Evolutionary conservation across 1,140 invertebrate species (phyloP).

Genomic region (Penaeus vannamei): DNA sequence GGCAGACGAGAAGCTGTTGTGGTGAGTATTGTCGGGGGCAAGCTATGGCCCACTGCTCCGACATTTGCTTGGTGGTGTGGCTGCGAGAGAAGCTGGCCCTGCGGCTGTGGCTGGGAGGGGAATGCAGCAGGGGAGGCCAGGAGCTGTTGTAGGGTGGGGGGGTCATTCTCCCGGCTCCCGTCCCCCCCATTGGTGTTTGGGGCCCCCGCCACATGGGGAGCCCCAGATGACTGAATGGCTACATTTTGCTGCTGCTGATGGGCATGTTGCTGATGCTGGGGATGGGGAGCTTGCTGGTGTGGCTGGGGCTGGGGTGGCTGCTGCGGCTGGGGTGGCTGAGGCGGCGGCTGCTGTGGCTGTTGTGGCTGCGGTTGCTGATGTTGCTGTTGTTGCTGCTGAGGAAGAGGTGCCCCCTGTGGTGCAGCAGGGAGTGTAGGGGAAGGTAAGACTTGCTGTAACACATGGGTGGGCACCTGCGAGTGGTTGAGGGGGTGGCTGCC

Average conservation of each 20-base stretch:
- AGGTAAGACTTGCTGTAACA: slow-evolving; percentile 57
- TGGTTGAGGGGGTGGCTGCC: slow-evolving; percentile 58
- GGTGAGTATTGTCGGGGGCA: slow-evolving; percentile 47
- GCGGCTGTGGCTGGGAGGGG: slow-evolving; percentile 41
- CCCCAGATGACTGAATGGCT: slow-evolving; percentile 55
- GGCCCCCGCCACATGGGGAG: slow-evolving; percentile 51
- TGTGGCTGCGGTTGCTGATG: slow-evolving; percentile 44
- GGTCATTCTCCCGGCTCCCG: slow-evolving; percentile 55
- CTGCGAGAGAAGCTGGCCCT: background rate
- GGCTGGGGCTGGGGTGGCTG: slow-evolving; percentile 17
- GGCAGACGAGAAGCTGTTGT: slow-evolving; percentile 49
- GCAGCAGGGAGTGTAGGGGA: slow-evolving; percentile 42
- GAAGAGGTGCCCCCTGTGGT: slow-evolving; percentile 48
- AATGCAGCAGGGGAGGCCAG: slow-evolving; percentile 55
- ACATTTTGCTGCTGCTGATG: slow-evolving; percentile 56
- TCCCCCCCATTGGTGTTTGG: slow-evolving; percentile 44
- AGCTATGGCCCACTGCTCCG: slow-evolving; percentile 45
- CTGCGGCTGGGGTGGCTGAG: slow-evolving; percentile 32
- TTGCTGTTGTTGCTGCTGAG: slow-evolving; percentile 33
- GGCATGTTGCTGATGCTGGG: slow-evolving; percentile 32
- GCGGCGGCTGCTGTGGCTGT: slow-evolving; percentile 46
- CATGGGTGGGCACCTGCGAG: slow-evolving; percentile 54
- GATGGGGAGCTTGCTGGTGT: slow-evolving; percentile 31
- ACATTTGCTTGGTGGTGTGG: slow-evolving; percentile 44
- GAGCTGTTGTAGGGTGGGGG: slow-evolving; percentile 55